Evolutionary conservation across 2,888 invertebrate genomes (phyloP).

Genomic region (Hofmannophila pseudospretella): DNA sequence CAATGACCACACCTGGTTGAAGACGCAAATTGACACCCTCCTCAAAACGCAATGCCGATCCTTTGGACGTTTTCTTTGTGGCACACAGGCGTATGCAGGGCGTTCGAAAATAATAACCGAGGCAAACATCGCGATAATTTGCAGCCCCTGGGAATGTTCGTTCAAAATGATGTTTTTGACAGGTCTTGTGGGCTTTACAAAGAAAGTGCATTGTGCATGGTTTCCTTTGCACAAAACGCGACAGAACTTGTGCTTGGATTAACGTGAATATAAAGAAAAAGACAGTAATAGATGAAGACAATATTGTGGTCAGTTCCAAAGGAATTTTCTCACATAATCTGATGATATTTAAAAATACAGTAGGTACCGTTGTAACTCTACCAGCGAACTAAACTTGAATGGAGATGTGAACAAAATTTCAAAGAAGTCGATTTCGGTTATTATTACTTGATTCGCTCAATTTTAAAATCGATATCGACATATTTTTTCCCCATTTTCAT

Average conservation of each 20-base stretch:
- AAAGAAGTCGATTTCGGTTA: too few species aligned
- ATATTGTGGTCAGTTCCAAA: too few species aligned
- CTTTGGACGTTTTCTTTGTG: conserved; percentile 57
- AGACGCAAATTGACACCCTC: conserved; percentile 64
- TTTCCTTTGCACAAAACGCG: conserved; percentile 35
- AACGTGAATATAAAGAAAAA: too few species aligned
- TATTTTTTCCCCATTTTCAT: too few species aligned
- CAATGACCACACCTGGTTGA: conserved; percentile 66
- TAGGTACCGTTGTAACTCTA: too few species aligned
- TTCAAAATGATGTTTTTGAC: conserved; percentile 64
- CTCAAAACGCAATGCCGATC: conserved; percentile 46
- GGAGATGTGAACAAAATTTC: too few species aligned
- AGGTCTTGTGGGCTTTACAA: conserved; percentile 48
- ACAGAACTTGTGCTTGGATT: conserved; percentile 45
- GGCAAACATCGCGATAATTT: conserved; percentile 68
- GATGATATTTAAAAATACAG: too few species aligned
- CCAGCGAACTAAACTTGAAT: too few species aligned
- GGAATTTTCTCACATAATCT: too few species aligned
- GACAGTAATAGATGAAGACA: too few species aligned
- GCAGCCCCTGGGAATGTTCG: conserved; percentile 58
- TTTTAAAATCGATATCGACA: too few species aligned
- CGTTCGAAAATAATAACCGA: conserved; percentile 52
- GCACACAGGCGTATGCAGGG: conserved; percentile 56
- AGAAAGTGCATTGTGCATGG: conserved; percentile 48
- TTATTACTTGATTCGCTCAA: too few species aligned